Evolutionary conservation across 2,113 vertebrate species (phyloP).

Genomic region (Nycticorax nycticorax): DNA sequence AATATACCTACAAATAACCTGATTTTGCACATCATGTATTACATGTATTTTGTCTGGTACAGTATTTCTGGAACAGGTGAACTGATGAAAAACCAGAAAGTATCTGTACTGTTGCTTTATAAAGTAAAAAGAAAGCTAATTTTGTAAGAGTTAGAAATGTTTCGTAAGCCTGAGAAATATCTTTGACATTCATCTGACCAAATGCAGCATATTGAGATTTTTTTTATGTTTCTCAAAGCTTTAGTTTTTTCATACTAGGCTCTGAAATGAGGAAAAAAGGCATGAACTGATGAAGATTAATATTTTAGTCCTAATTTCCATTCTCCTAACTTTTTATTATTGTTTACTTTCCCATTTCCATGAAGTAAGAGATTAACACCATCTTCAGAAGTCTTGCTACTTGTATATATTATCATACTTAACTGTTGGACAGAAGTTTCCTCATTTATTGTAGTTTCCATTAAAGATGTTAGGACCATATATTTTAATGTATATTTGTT

Average conservation of each 20-base stretch:
- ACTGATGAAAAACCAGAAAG: background rate
- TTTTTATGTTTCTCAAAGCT: background rate
- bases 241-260: background rate
- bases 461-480: background rate
- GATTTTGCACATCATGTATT: background rate
- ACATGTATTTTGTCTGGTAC: background rate
- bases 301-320: background rate
- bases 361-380: background rate
- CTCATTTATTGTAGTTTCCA: background rate
- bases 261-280: background rate
- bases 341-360: background rate
- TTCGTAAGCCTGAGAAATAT: background rate
- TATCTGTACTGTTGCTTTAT: background rate
- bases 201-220: background rate
- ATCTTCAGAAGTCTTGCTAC: background rate
- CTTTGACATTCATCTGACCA: background rate
- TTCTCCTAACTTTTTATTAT: background rate
- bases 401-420: background rate
- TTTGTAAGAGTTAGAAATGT: background rate
- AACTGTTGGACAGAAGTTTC: background rate
- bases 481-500: background rate
- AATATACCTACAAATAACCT: background rate
- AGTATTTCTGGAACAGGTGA: background rate
- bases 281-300: background rate
- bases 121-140: background rate